phyloP scores from a whole-genome alignment of 2,113 vertebrate genomes.

The Lagopus leucura region DNA sequence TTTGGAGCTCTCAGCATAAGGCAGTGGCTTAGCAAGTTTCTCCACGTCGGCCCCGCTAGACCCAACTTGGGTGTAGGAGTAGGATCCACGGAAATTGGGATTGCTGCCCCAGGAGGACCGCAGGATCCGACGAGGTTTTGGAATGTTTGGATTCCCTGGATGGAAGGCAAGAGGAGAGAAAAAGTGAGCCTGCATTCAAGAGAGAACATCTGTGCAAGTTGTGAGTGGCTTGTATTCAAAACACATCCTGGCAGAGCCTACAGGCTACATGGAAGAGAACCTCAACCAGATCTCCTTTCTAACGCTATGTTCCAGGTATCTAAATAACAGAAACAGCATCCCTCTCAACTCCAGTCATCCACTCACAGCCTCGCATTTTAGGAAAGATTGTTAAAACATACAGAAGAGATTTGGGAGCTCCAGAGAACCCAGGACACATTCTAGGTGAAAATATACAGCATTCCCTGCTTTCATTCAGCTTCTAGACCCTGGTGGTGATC shows the following conservation, averaged over 20 bases:
- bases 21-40: conserved; percentile 92
- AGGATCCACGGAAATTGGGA: conserved; percentile 92
- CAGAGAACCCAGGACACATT: background rate
- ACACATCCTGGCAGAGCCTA: background rate
- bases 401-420: background rate
- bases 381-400: background rate
- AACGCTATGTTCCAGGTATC: background rate
- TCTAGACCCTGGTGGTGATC: background rate
- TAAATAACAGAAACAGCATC: background rate
- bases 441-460: background rate
- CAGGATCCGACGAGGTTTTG: conserved; percentile 93
- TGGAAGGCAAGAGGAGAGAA: background rate
- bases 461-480: background rate
- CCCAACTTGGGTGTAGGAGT: conserved; percentile 96
- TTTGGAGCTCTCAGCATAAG: conserved; percentile 94
- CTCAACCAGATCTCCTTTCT: background rate
- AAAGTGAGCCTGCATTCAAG: background rate
- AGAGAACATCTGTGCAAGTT: background rate
- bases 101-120: conserved; percentile 97
- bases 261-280: background rate
- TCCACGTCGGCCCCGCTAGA: conserved; percentile 94
- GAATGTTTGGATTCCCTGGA: conserved; percentile 96
- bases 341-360: background rate
- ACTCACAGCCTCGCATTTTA: background rate
- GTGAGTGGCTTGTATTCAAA: background rate